phyloP scores from a whole-genome alignment of 2,888 invertebrate species.

The Taphrorychus bicolor region DNA sequence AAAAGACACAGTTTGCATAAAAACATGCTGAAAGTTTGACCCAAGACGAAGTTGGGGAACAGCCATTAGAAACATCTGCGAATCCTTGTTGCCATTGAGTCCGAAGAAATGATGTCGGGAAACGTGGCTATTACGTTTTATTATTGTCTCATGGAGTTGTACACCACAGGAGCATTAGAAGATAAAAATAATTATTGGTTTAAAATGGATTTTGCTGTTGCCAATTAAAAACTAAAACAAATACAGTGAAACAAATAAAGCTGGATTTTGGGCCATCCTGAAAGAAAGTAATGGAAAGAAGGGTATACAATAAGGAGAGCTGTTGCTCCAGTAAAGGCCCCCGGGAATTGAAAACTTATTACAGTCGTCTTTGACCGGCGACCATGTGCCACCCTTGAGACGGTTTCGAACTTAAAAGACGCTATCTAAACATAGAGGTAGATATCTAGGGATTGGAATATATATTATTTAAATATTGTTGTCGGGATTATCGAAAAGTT shows the following conservation, averaged over 20 bases:
- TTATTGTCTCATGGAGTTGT: not conserved
- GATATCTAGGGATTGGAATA: not conserved
- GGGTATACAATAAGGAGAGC: conserved; percentile 52
- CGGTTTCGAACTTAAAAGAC: conserved; percentile 53
- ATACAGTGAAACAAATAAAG: conserved; percentile 30
- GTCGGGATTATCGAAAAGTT: not conserved
- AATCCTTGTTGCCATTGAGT: not conserved
- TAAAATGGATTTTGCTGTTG: conserved; percentile 17
- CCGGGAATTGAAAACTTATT: conserved; percentile 60
- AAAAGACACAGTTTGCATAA: too few relatives aligned
- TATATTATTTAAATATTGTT: not conserved
- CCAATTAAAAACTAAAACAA: conserved; percentile 38
- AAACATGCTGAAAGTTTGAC: too few relatives aligned
- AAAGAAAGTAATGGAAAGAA: conserved; percentile 40
- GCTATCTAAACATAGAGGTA: not conserved
- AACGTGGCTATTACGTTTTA: not conserved
- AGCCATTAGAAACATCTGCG: too few relatives aligned
- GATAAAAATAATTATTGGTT: not conserved
- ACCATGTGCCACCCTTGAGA: conserved; percentile 54
- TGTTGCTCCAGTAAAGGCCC: conserved; percentile 45
- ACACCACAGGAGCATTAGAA: not conserved
- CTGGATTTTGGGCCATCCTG: conserved; percentile 23
- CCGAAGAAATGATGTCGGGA: not conserved
- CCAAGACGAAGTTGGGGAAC: too few relatives aligned
- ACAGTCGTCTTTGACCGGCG: conserved; percentile 59